phyloP scores from a whole-genome alignment of 2,113 vertebrate genomes.

The Alouatta palliata region DNA sequence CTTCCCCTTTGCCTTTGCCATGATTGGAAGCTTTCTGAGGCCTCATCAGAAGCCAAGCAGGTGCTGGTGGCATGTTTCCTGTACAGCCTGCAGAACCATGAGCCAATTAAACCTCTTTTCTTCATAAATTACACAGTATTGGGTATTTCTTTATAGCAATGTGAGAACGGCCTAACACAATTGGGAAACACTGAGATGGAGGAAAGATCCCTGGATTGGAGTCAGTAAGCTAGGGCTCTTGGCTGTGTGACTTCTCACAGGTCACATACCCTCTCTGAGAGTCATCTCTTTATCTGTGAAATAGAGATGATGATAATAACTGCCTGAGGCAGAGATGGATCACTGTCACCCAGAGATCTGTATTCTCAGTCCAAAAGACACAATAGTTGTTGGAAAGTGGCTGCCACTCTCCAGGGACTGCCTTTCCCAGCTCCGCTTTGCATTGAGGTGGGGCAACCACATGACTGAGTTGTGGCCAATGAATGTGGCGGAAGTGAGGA shows the following conservation, averaged over 20 bases:
- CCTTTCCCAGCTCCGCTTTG: background rate
- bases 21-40: too few relatives aligned
- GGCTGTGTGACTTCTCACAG: background rate
- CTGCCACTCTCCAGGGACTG: background rate
- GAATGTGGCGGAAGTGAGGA: background rate
- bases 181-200: background rate
- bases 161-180: too few relatives aligned
- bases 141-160: too few relatives aligned
- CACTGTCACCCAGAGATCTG: background rate
- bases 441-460: background rate
- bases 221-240: background rate
- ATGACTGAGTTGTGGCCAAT: background rate
- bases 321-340: background rate
- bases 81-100: too few relatives aligned
- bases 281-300: background rate
- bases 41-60: too few relatives aligned
- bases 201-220: background rate
- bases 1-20: too few relatives aligned
- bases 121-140: too few relatives aligned
- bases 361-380: fast-evolving
- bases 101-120: too few relatives aligned
- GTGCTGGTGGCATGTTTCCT: too few relatives aligned
- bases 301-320: background rate
- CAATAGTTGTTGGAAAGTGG: background rate
- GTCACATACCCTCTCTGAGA: background rate